phyloP scores from a whole-genome alignment of 2,888 invertebrate species.

The Mythimna albipuncta region DNA sequence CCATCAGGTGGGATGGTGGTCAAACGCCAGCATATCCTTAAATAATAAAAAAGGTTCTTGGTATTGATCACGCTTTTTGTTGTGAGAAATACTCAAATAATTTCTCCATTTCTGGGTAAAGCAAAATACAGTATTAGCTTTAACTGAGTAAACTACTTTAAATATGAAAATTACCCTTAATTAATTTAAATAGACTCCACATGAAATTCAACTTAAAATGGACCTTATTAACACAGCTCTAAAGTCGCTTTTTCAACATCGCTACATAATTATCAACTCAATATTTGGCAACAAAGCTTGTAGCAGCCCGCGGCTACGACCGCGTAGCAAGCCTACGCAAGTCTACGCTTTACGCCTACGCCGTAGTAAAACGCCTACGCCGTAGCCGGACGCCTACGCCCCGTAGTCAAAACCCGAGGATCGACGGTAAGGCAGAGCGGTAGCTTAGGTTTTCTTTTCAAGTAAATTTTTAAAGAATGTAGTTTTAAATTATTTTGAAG shows the following conservation, averaged over 20 bases:
- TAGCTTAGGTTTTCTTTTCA: background rate
- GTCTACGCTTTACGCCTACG: conserved; percentile 10
- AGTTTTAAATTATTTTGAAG: no score
- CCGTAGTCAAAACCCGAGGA: background rate
- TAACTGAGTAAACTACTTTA: background rate
- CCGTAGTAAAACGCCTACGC: conserved; percentile 3
- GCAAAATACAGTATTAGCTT: no score
- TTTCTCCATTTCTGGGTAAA: no score
- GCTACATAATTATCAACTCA: background rate
- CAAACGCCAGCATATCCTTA: no score
- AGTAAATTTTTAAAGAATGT: no score
- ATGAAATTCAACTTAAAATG: background rate
- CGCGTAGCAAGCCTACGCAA: conserved; percentile 27
- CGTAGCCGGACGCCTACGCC: background rate
- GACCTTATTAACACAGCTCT: no score
- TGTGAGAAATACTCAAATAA: no score
- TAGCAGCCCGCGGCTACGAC: conserved; percentile 5
- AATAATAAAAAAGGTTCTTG: no score
- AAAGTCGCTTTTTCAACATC: background rate
- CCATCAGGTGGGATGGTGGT: no score
- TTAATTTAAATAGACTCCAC: background rate
- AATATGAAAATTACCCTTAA: background rate
- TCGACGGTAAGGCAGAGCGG: no score
- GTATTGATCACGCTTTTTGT: no score
- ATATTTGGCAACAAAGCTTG: background rate